Evolutionary conservation across 2,113 vertebrate species (phyloP).

Genomic region (Xiphias gladius): DNA sequence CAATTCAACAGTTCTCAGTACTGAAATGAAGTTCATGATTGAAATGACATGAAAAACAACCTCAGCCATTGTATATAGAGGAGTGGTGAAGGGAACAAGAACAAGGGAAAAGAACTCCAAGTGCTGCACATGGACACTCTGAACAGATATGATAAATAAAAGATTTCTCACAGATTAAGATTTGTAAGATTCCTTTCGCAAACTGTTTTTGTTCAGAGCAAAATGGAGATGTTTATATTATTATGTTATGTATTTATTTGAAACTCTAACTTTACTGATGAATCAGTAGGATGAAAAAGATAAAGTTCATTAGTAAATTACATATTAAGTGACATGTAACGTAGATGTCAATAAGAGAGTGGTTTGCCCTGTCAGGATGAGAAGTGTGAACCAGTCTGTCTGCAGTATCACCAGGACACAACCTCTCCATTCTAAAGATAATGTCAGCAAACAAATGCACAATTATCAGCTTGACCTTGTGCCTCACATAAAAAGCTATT

Average conservation of each 20-base stretch:
- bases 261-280: background rate
- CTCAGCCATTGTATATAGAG: background rate
- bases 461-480: slow-evolving; percentile 19
- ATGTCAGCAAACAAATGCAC: slow-evolving; percentile 19
- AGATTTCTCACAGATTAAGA: background rate
- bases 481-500: background rate
- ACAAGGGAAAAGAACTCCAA: background rate
- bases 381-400: background rate
- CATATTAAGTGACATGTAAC: background rate
- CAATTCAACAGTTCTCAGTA: background rate
- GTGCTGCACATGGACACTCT: background rate
- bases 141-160: background rate
- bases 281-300: background rate
- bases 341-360: background rate
- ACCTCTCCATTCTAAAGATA: background rate
- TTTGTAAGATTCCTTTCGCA: background rate
- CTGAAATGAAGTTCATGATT: background rate
- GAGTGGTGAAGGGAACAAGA: background rate
- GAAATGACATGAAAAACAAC: background rate
- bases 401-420: background rate
- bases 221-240: too few relatives aligned
- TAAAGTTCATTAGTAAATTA: background rate
- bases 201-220: too few relatives aligned
- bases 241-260: too few relatives aligned
- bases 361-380: background rate